phyloP scores from a whole-genome alignment of 1,140 invertebrate species.

The Ceratina japonica region DNA sequence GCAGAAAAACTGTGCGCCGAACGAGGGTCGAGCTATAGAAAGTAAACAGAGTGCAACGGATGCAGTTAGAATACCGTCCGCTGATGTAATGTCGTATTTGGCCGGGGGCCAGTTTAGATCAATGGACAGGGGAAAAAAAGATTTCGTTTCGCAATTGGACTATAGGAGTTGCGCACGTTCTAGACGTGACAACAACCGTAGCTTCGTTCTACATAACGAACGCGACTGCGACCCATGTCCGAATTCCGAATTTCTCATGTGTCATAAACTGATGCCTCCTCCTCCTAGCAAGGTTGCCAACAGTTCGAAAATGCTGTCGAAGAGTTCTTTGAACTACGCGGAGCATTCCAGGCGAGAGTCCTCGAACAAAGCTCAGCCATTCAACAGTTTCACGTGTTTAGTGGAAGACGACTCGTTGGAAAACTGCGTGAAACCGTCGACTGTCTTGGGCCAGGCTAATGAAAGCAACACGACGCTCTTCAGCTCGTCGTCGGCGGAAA shows the following conservation, averaged over 20 bases:
- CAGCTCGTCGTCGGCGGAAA: slow-evolving; percentile 57
- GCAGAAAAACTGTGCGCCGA: not conserved
- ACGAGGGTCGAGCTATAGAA: not conserved
- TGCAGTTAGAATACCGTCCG: not conserved
- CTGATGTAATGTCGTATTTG: slow-evolving; percentile 48
- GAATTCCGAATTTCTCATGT: slow-evolving; percentile 20
- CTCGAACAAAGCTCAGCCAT: not conserved
- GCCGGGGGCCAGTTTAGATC: not conserved
- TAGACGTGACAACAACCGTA: not conserved
- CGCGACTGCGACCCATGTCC: slow-evolving; percentile 7
- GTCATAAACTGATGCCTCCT: not conserved
- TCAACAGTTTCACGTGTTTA: not conserved
- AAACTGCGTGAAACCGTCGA: not conserved
- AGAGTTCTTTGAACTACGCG: not conserved
- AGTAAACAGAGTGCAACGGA: not conserved
- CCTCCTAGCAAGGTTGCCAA: not conserved
- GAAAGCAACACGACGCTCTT: slow-evolving; percentile 44
- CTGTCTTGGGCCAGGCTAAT: not conserved
- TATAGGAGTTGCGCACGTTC: not conserved
- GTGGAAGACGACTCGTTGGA: slow-evolving; percentile 52
- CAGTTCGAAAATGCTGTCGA: not conserved
- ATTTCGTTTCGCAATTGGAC: slow-evolving; percentile 31
- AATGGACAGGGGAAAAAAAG: slow-evolving; percentile 15
- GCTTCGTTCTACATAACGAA: slow-evolving; percentile 47
- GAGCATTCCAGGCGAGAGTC: not conserved